Evolutionary conservation across 2,113 vertebrate genomes (phyloP).

Genomic region (Mustela nigripes): DNA sequence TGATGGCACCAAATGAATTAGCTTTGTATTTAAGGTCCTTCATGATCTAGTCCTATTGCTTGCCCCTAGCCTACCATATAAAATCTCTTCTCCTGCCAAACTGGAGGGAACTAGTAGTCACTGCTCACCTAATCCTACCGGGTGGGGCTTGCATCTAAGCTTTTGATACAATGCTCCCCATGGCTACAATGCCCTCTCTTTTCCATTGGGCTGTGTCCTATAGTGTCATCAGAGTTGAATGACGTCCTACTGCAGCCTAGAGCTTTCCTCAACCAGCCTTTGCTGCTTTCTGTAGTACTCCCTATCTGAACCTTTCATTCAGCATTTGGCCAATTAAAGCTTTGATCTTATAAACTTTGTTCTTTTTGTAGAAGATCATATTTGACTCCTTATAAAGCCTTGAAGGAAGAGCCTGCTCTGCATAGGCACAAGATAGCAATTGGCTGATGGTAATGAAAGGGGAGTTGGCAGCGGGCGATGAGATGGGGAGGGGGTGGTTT

Average conservation of each 20-base stretch:
- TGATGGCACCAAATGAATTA: not conserved
- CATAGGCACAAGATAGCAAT: not conserved
- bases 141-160: not conserved
- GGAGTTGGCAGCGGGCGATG: not conserved
- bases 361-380: not conserved
- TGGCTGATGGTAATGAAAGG: not conserved
- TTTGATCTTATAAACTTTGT: not conserved
- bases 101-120: not conserved
- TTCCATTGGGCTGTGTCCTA: not conserved
- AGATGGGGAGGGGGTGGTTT: fast-evolving
- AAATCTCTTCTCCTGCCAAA: not conserved
- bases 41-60: not conserved
- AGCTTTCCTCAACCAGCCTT: not conserved
- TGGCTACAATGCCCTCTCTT: not conserved
- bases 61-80: not conserved
- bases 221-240: not conserved
- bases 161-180: not conserved
- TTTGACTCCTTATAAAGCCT: not conserved
- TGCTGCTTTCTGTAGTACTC: not conserved
- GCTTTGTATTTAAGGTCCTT: not conserved
- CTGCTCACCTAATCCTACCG: not conserved
- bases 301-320: not conserved
- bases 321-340: not conserved
- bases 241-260: not conserved
- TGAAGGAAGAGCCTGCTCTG: not conserved